phyloP scores from a whole-genome alignment of 1,140 invertebrate genomes.

The Streblospio benedicti region DNA sequence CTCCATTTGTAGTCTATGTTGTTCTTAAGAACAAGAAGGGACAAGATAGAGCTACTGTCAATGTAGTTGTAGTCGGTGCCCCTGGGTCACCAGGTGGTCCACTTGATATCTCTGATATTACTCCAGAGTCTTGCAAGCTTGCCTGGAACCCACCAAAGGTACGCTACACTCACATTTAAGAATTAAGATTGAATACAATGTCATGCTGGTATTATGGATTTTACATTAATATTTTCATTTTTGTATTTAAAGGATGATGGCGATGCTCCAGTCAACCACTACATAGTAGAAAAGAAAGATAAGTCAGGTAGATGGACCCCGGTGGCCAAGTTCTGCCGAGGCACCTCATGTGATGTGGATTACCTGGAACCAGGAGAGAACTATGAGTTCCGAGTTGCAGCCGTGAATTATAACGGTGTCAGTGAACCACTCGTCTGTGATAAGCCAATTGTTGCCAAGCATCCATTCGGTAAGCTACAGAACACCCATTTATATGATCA shows the following conservation, averaged over 20 bases:
- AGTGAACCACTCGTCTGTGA: conserved; percentile 83
- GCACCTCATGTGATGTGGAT: conserved; percentile 87
- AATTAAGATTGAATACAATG: too few relatives aligned
- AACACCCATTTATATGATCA: too few relatives aligned
- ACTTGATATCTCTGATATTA: conserved; percentile 82
- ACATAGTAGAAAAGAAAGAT: conserved; percentile 95
- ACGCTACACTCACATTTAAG: too few relatives aligned
- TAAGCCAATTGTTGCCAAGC: conserved; percentile 80
- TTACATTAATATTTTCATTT: not conserved
- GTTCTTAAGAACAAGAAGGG: conserved; percentile 75
- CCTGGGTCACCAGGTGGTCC: conserved; percentile 83
- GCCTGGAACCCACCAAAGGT: conserved; percentile 78
- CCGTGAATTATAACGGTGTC: conserved; percentile 95
- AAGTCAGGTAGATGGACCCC: conserved; percentile 84
- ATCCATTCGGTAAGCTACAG: conserved; percentile 78
- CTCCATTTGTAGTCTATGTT: too few relatives aligned
- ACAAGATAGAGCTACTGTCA: conserved; percentile 77
- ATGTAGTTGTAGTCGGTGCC: conserved; percentile 66
- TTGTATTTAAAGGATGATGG: conserved; percentile 75
- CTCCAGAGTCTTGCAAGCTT: conserved; percentile 87
- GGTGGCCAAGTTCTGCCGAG: conserved; percentile 85
- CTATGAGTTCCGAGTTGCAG: conserved; percentile 87
- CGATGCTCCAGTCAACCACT: conserved; percentile 92
- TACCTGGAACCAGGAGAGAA: conserved; percentile 87
- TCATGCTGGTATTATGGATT: not conserved